These are phyloP conservation scores for Pterobdella sp. DNA, from an alignment of 2,888 invertebrate genomes.

Conservation along the genomic window DNA sequence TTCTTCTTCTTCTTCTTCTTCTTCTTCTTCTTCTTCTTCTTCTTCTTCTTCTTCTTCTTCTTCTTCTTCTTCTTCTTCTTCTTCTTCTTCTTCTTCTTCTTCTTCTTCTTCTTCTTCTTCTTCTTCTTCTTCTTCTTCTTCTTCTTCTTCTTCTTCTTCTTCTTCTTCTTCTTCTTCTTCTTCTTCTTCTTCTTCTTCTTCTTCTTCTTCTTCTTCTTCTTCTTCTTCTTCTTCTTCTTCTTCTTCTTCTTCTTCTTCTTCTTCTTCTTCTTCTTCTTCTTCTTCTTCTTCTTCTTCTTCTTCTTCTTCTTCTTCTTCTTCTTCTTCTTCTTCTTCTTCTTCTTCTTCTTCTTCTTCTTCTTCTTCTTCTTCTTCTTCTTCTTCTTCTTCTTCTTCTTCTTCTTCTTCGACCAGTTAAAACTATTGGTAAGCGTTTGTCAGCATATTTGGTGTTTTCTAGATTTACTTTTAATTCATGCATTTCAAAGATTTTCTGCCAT, in stretches of 20 bases:
- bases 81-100: neutral
- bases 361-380: neutral
- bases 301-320: conserved; percentile 15
- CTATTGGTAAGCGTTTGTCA: no score
- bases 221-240: neutral
- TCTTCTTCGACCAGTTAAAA: neutral
- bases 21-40: conserved; percentile 6
- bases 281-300: conserved; percentile 1
- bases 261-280: neutral
- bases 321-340: neutral
- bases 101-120: conserved; percentile 3
- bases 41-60: conserved; percentile 2
- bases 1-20: neutral
- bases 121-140: neutral
- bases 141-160: neutral
- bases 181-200: neutral
- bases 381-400: conserved; percentile 6
- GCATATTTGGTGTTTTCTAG: no score
- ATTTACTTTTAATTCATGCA: no score
- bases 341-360: neutral
- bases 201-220: neutral
- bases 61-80: neutral
- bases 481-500: no score
- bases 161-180: neutral
- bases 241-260: neutral